Percentiles rank a stretch among this genome's conserved stretches.
These are phyloP conservation scores for Phalera bucephala DNA, from an alignment of 2,888 invertebrate genomes.

Conservation along the genomic window DNA sequence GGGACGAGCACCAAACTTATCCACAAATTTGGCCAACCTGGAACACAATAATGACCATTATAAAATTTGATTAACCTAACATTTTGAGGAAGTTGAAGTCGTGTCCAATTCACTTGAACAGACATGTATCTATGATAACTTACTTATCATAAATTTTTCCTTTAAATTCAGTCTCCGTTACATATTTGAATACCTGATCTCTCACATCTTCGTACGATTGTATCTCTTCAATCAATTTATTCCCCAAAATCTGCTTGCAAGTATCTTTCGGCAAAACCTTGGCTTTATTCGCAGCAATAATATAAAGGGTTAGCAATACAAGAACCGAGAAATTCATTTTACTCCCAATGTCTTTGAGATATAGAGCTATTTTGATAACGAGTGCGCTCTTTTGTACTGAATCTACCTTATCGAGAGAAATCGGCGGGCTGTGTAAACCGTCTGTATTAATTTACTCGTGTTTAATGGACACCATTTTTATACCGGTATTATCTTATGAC, in stretches of 20 bases:
- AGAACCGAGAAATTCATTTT: slow-evolving; percentile 48
- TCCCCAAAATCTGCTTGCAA: slow-evolving; percentile 64
- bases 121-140: no score
- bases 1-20: slow-evolving; percentile 85
- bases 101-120: no score
- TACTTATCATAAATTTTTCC: slow-evolving; percentile 82
- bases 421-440: slow-evolving; percentile 33
- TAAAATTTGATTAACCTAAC: no score
- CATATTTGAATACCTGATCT: slow-evolving; percentile 76
- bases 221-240: slow-evolving; percentile 82
- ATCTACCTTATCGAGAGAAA: slow-evolving; percentile 40
- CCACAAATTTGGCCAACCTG: slow-evolving; percentile 70
- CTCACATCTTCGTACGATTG: slow-evolving; percentile 76
- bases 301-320: slow-evolving; percentile 41
- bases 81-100: no score
- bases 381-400: slow-evolving; percentile 39
- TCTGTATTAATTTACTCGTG: slow-evolving; percentile 33
- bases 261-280: slow-evolving; percentile 45
- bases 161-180: slow-evolving; percentile 77
- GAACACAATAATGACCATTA: no score
- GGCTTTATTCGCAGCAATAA: slow-evolving; percentile 43
- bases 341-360: slow-evolving; percentile 24
- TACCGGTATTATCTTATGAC: no score
- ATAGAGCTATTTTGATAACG: slow-evolving; percentile 40
- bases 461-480: slow-evolving; percentile 41